Percentiles rank a stretch among this genome's conserved stretches.
phyloP scores from a whole-genome alignment of 1,140 invertebrate species.

The Papilio helenus region DNA sequence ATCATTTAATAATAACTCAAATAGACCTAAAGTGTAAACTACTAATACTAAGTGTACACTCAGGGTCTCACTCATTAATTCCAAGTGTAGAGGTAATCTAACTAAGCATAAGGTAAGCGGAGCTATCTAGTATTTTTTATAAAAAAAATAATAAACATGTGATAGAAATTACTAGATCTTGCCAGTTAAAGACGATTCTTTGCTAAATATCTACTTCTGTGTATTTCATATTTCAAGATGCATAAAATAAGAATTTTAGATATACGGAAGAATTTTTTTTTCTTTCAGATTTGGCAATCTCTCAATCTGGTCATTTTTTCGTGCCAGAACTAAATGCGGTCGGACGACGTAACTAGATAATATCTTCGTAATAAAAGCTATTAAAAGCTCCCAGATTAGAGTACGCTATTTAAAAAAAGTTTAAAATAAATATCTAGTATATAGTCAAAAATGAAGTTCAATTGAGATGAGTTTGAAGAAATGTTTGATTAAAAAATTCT shows the following conservation, averaged over 20 bases:
- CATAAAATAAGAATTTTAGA: neutral
- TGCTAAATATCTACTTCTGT: neutral
- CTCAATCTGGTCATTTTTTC: neutral
- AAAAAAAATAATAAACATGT: neutral
- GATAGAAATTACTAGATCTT: neutral
- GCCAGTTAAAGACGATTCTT: neutral
- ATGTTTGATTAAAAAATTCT: too few relatives aligned
- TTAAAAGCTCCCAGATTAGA: neutral
- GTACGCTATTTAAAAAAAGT: constrained; percentile 41
- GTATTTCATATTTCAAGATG: neutral
- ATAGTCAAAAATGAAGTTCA: too few relatives aligned
- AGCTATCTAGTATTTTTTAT: too few relatives aligned
- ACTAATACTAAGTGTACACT: too few relatives aligned
- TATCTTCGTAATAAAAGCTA: constrained; percentile 6
- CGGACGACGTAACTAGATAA: neutral
- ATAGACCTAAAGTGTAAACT: too few relatives aligned
- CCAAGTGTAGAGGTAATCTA: too few relatives aligned
- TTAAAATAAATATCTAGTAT: constrained; percentile 16
- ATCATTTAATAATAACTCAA: too few relatives aligned
- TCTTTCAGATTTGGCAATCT: neutral
- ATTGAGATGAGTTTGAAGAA: too few relatives aligned
- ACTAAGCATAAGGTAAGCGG: too few relatives aligned
- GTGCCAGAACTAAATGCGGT: constrained; percentile 5
- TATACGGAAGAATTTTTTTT: neutral
- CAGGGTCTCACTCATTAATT: too few relatives aligned